A percentile compares a stretch with the other conserved stretches of the same genome.
Evolutionary conservation across 2,113 vertebrate species (phyloP).

Genomic region (Erpornis zantholeuca): DNA sequence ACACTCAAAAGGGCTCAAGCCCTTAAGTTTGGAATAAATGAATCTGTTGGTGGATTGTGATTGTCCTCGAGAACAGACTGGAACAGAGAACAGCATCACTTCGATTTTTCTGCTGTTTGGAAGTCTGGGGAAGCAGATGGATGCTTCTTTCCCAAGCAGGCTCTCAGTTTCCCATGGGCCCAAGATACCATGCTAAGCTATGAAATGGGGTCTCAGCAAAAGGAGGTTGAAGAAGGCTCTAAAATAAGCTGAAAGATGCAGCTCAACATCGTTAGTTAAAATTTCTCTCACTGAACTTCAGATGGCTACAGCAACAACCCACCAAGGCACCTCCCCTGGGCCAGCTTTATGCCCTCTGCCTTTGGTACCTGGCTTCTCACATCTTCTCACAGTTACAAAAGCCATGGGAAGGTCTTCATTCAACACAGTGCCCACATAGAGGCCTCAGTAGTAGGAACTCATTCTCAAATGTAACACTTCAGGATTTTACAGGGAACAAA

Average conservation of each 20-base stretch:
- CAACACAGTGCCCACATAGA: background rate
- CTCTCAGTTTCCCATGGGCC: background rate
- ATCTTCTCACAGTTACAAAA: background rate
- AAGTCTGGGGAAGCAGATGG: background rate
- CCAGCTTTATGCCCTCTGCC: too few species aligned
- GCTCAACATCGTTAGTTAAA: rapidly evolving
- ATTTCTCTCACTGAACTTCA: too few species aligned
- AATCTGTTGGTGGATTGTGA: background rate
- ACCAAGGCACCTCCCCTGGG: background rate
- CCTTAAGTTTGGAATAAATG: background rate
- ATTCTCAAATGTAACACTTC: background rate
- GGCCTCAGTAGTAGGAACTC: background rate
- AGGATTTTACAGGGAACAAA: background rate
- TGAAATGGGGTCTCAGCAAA: background rate
- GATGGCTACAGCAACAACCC: background rate
- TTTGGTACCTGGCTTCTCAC: background rate
- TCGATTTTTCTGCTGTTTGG: background rate
- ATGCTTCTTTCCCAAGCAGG: background rate
- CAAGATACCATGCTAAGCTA: background rate
- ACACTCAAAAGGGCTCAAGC: background rate
- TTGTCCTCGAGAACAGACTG: background rate
- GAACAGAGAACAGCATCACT: background rate
- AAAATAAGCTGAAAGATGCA: background rate
- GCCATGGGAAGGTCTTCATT: background rate
- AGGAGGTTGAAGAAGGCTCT: background rate